Base-by-base conservation (phyloP, 2,797 vertebrate genomes). In the Pipistrellus kuhlii region DNA sequence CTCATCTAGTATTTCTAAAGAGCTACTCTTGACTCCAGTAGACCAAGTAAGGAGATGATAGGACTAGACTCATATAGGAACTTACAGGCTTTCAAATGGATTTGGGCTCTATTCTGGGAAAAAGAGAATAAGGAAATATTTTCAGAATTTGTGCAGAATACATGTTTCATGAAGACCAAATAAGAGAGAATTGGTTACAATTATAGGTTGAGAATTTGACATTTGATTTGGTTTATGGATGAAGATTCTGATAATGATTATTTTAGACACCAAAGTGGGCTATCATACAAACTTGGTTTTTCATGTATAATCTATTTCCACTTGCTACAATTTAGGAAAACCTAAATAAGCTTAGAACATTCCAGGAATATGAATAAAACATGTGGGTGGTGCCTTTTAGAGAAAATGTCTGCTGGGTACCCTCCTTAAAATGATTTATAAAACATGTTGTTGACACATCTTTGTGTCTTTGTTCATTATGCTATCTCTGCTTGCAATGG, bases 81-180 rank as follows among this genome's bases (percentile, higher is more conserved):
- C 7, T 89, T 64, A 55, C 2, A 89, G 41, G 17, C 20, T 93
- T 62, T 87, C 72, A 75, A 48, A 82, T 5, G 10, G 68, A 93
- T 94, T 73, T 94, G 46, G 17, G 15, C 4, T 91, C 32, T 73
- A 30, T 86, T 85, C 55, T 87, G 14, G 35, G 46, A 80, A 75
- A 92, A 93, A 75, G 44, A 87, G 53, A 91, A 93, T 44, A 57
- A 93, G 20, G 23, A 89, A 93, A 94, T 21, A 68, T 41, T 86
- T 75, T 93, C 80, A 93, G n/a, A 86, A 93, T 86, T 86, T 94
- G 66, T 86, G 27, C 35, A 72, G 44, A 92, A 72, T 59, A 62
- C 3, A 2, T 88, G 51, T 53, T 88, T 88, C 80, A 69, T 91
- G 59, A 12, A 77, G 71, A 84, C 12, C 81, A 88, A 88, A 73